A percentile compares a stretch with the other conserved stretches of the same genome.
phyloP scores from a whole-genome alignment of 2,113 vertebrate genomes.

The Ptilorrhoa leucosticta region DNA sequence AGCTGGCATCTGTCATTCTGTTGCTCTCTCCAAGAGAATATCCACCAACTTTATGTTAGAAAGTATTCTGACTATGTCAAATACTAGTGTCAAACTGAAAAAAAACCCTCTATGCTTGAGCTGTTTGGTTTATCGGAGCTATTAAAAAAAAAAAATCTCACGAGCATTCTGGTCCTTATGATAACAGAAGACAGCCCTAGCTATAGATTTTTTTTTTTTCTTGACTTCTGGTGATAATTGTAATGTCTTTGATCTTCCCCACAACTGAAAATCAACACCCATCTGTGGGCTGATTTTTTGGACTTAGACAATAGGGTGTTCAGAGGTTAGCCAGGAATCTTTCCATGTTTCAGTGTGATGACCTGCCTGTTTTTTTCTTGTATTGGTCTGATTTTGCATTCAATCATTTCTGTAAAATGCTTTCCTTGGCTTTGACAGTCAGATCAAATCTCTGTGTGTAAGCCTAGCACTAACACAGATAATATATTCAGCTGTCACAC shows the following conservation, averaged over 20 bases:
- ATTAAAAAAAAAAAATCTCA: not conserved
- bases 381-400: not conserved
- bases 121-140: not conserved
- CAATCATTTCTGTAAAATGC: not conserved
- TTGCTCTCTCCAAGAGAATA: not conserved
- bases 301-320: not conserved
- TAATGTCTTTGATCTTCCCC: not conserved
- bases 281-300: not conserved
- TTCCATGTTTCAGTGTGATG: not conserved
- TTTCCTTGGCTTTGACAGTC: not conserved
- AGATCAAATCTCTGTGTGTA: constrained; percentile 18
- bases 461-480: not conserved
- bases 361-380: not conserved
- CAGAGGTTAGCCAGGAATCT: not conserved
- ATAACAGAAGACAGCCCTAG: not conserved
- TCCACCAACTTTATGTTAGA: not conserved
- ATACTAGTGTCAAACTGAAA: not conserved
- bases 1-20: not conserved
- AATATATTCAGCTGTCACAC: constrained; percentile 44
- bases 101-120: not conserved
- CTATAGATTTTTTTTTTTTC: not conserved
- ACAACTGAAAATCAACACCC: not conserved
- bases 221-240: not conserved
- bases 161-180: not conserved
- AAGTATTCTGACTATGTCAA: not conserved